These are phyloP conservation scores for Thalassarche chlororhynchos DNA, from an alignment of 2,113 vertebrate species.

Conservation along the genomic window DNA sequence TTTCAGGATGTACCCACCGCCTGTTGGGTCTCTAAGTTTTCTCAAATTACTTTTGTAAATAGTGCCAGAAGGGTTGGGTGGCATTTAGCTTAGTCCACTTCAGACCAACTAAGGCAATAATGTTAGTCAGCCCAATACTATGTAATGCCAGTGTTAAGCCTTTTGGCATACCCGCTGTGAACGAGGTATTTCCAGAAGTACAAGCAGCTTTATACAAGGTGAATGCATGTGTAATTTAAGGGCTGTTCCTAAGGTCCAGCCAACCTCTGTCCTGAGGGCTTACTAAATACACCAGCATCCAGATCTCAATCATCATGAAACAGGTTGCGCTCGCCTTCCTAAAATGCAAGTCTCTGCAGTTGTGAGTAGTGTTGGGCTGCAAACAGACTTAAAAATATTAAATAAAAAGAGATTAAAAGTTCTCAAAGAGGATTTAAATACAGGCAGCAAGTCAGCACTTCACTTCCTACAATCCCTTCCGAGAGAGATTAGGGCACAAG, in stretches of 20 bases:
- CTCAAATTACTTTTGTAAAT: constrained; percentile 26
- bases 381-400: constrained; percentile 16
- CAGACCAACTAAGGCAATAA: not conserved
- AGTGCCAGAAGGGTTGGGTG: not conserved
- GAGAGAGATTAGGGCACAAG: constrained; percentile 38
- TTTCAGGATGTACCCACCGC: not conserved
- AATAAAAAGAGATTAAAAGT: constrained; percentile 53
- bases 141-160: not conserved
- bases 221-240: not conserved
- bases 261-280: not conserved
- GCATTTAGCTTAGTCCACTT: not conserved
- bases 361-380: not conserved
- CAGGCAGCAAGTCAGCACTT: constrained; percentile 51
- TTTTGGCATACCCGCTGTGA: not conserved
- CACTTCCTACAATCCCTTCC: constrained; percentile 48
- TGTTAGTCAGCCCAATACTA: not conserved
- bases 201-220: not conserved
- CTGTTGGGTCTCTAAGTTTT: not conserved
- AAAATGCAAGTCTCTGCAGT: not conserved
- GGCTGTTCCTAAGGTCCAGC: not conserved
- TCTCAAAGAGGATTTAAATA: constrained; percentile 66
- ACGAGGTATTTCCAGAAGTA: not conserved
- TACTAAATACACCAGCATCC: not conserved
- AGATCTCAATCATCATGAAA: not conserved
- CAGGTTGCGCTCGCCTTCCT: not conserved